A percentile compares a stretch with the other conserved stretches of the same genome.
Evolutionary conservation across 2,888 invertebrate species (phyloP).

Genomic region (Eupithecia subfuscata): DNA sequence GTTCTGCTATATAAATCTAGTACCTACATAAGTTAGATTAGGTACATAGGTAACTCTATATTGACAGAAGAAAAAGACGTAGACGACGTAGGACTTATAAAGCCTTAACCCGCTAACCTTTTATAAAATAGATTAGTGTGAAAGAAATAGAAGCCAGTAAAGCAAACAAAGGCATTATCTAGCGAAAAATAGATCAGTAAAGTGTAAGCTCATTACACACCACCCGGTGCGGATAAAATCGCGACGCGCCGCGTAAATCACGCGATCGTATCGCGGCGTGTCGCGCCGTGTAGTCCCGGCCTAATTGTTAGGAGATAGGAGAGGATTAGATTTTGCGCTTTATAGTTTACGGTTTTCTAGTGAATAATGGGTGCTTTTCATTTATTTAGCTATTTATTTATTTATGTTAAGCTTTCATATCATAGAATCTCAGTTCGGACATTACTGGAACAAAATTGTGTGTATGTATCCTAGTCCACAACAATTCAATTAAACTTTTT

Average conservation of each 20-base stretch:
- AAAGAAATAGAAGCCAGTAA: neutral
- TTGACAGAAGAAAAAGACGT: too few relatives aligned
- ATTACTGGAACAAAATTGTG: too few relatives aligned
- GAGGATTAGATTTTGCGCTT: conserved; percentile 33
- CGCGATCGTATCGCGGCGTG: conserved; percentile 67
- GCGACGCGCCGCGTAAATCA: conserved; percentile 69
- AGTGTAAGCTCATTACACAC: conserved; percentile 66
- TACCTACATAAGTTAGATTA: too few relatives aligned
- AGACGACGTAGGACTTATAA: neutral
- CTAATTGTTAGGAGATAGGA: conserved; percentile 66
- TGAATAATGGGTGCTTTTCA: conserved; percentile 14
- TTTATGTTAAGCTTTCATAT: too few relatives aligned
- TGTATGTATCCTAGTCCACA: too few relatives aligned
- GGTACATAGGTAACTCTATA: too few relatives aligned
- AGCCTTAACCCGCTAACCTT: neutral
- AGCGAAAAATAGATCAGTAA: conserved; percentile 46
- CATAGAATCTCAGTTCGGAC: neutral
- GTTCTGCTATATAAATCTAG: neutral
- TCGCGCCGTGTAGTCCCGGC: conserved; percentile 67
- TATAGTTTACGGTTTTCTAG: conserved; percentile 17
- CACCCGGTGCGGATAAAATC: conserved; percentile 63
- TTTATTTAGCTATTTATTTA: too few relatives aligned
- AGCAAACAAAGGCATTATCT: conserved; percentile 21
- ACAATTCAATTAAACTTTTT: too few relatives aligned
- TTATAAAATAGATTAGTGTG: neutral